Percentiles rank a stretch among this genome's conserved stretches.
phyloP scores from a whole-genome alignment of 2,113 vertebrate species.

The Urocitellus parryii region DNA sequence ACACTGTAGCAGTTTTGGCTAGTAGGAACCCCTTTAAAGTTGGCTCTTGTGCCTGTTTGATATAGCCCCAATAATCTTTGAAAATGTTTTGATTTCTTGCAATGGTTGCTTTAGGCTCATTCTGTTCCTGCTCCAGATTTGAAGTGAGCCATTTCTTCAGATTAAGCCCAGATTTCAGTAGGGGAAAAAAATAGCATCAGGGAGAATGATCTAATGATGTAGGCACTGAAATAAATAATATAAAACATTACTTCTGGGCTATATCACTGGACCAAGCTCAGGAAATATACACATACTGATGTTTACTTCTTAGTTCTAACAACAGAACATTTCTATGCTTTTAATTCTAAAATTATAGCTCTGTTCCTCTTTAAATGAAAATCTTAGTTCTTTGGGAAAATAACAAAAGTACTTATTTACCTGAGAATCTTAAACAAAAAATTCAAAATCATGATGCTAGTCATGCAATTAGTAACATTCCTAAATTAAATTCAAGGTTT shows the following conservation, averaged over 20 bases:
- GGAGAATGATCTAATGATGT: not conserved
- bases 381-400: not conserved
- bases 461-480: not conserved
- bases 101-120: not conserved
- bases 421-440: not conserved
- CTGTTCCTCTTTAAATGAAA: not conserved
- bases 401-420: not conserved
- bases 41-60: not conserved
- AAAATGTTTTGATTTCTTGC: not conserved
- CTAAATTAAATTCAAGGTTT: not conserved
- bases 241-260: not conserved
- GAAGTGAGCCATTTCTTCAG: not conserved
- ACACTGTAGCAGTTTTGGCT: not conserved
- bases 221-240: not conserved
- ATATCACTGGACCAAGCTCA: not conserved
- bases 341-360: constrained; percentile 9
- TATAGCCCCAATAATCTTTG: not conserved
- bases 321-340: not conserved
- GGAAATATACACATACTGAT: not conserved
- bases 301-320: not conserved
- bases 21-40: not conserved
- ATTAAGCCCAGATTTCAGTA: not conserved
- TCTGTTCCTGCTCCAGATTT: not conserved
- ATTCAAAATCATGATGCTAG: not conserved
- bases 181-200: not conserved